Conservation (phyloP, 2,888 invertebrate genomes). For the Nomada ferruginata region DNA sequence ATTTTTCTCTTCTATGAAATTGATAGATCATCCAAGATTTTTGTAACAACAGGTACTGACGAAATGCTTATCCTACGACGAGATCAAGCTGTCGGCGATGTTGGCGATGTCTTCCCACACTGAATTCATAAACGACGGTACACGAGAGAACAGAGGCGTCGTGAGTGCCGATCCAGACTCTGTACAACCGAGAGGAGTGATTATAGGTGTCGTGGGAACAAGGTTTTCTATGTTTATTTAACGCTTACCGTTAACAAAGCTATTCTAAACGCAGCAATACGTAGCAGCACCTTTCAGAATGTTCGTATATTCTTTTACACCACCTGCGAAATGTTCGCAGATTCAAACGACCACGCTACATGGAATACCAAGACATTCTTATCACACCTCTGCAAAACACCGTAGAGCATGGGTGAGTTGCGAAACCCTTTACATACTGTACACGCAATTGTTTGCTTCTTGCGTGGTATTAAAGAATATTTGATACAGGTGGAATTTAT, state of each 20-base stretch:
- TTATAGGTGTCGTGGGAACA: slow-evolving; percentile 84
- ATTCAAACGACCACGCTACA: slow-evolving; percentile 85
- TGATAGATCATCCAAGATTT: not conserved
- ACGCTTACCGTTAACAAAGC: slow-evolving; percentile 18
- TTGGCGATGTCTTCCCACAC: slow-evolving; percentile 87
- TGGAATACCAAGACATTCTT: slow-evolving; percentile 88
- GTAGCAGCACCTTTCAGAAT: not conserved
- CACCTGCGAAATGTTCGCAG: slow-evolving; percentile 71
- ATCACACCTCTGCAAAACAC: slow-evolving; percentile 86
- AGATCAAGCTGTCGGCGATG: slow-evolving; percentile 87
- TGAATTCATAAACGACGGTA: slow-evolving; percentile 87
- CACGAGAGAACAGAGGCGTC: slow-evolving; percentile 85
- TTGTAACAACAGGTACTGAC: slow-evolving; percentile 81
- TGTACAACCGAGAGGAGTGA: slow-evolving; percentile 85
- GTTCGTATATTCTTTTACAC: not conserved
- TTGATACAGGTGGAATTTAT: no score
- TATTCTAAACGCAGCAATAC: not conserved
- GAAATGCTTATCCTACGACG: slow-evolving; percentile 88
- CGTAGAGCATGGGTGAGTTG: slow-evolving; percentile 84
- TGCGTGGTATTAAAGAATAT: not conserved
- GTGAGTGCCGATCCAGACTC: slow-evolving; percentile 83
- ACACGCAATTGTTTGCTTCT: not conserved
- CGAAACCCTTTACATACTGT: not conserved
- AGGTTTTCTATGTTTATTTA: slow-evolving; percentile 69
- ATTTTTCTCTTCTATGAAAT: not conserved